Evolutionary conservation across 2,888 invertebrate species (phyloP), one percentile per base, ranked within the genome.

Genomic region (Eupithecia tripunctaria): DNA sequence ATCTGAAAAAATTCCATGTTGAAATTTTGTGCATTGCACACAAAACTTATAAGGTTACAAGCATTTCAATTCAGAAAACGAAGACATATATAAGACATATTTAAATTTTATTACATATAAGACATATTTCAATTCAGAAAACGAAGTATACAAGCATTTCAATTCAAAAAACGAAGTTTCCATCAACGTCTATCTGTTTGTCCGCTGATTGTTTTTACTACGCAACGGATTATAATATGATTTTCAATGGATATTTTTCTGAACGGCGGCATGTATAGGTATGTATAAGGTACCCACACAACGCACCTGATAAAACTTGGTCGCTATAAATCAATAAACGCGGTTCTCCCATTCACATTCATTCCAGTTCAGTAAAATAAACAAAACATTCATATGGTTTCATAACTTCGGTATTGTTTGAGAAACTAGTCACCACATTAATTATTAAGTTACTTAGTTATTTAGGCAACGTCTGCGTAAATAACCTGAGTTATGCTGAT

Each of bases 391-490:
- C 8, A 10, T 10, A 36, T 63, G 36, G 10, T 67, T 25, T 67
- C 51, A 56, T 47, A 67, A 56, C 66, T 66, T 66, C 18, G 8
- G 43, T 43, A 66, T 64, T 63, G 63, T 38, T 38, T 36, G 2
- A 29, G 62, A 62, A 59, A 29, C 29, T 18, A 62, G 18, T 62
- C 62, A 62, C 15, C 32, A 29, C n/a, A 60, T 18, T 18, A 60
- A 29, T 62, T n/a, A n/a, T n/a, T n/a, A n/a, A n/a, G n/a, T n/a
- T n/a, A n/a, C n/a, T n/a, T n/a, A n/a, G n/a, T n/a, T n/a, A n/a
- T n/a, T n/a, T n/a, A n/a, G n/a, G n/a, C n/a, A n/a, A n/a, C n/a
- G n/a, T n/a, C n/a, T n/a, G n/a, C n/a, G n/a, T n/a, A n/a, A n/a
- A n/a, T n/a, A n/a, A n/a, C n/a, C n/a, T n/a, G n/a, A n/a, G n/a